phyloP scores from a whole-genome alignment of 2,888 invertebrate species.

The Cephus rjabovi region DNA sequence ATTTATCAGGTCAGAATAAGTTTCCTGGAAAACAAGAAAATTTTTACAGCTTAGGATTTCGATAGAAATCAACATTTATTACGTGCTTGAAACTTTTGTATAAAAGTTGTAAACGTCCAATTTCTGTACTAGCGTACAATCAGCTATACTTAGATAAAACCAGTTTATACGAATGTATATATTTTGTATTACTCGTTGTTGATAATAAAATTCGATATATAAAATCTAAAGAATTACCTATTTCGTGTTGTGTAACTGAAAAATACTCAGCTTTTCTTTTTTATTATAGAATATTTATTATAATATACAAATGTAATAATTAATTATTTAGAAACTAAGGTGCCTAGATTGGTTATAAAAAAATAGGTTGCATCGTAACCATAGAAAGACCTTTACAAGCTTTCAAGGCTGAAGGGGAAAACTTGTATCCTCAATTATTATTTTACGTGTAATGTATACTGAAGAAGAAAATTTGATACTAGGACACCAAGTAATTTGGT shows the following conservation, averaged over 20 bases:
- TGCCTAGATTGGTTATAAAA: slow-evolving; percentile 20
- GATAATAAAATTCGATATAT: background rate
- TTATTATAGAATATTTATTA: slow-evolving; percentile 20
- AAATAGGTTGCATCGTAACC: slow-evolving; percentile 9
- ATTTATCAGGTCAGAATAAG: slow-evolving; percentile 2
- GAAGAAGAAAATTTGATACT: slow-evolving; percentile 1
- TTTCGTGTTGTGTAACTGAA: background rate
- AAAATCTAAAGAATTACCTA: background rate
- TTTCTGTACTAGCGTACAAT: slow-evolving; percentile 40
- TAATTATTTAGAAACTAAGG: slow-evolving; percentile 18
- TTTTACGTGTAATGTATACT: background rate
- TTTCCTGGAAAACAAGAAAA: slow-evolving; percentile 15
- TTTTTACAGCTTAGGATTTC: slow-evolving; percentile 12
- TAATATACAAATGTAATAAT: slow-evolving; percentile 19
- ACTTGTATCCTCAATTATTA: background rate
- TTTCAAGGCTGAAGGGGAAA: slow-evolving; percentile 1
- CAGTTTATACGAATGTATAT: background rate
- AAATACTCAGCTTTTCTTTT: background rate
- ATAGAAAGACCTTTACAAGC: slow-evolving; percentile 7
- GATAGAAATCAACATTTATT: slow-evolving; percentile 9
- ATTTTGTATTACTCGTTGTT: background rate
- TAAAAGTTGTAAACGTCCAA: slow-evolving; percentile 6
- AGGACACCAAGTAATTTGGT: slow-evolving; percentile 22
- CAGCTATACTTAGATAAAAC: background rate
- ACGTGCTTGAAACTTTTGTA: background rate